Base-by-base conservation (phyloP, 2,888 invertebrate species). In the Yponomeuta cagnagella region DNA sequence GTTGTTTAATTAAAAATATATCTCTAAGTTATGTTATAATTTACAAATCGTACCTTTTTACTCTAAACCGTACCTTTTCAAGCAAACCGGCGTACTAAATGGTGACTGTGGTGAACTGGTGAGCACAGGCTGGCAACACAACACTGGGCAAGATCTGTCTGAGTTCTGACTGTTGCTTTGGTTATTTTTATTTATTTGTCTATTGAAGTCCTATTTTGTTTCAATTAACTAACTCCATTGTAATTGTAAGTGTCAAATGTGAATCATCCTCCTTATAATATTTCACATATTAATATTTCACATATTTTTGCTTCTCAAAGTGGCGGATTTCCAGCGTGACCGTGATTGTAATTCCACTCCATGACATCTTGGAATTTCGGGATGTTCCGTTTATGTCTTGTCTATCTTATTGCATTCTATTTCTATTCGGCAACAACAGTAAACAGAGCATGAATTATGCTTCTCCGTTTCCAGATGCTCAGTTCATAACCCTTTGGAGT, bases 371-470 rank as follows among this genome's bases (percentile, higher is more conserved):
- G 23, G 23, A 15, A 68, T 48, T 15, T 5, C 31, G 31, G 6
- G 65, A 12, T 30, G 12, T 31, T 33, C 8, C 6, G 30, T 65
- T 68, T 43, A 48, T 8, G 12, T 48, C 48, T 82, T 82, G 78
- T 82, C 78, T 78, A 80, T 83, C 82, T 84, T 86, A 43, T 86
- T 85, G 79, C 80, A 79, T 76, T 86, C 85, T 86, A 85, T 88
- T 86, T 86, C 83, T 83, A 83, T 78, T 75, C 76, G 73, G 63
- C 43, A 48, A 30, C 48, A 70, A 65, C 48, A 48, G 63, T 48
- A 23, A 70, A 37, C 31, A 63, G 37, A 43, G 37, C 9, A n/a
- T 10, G 33, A 63, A 70, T 58, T 48, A 70, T 48, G 48, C 9
- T n/a, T 77, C 78, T 79, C 79, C 73, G 75, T 72, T 87, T 87